A percentile compares a stretch with the other conserved stretches of the same genome.
Conservation (phyloP, 2,113 vertebrate genomes). For the Pantherophis guttatus region DNA sequence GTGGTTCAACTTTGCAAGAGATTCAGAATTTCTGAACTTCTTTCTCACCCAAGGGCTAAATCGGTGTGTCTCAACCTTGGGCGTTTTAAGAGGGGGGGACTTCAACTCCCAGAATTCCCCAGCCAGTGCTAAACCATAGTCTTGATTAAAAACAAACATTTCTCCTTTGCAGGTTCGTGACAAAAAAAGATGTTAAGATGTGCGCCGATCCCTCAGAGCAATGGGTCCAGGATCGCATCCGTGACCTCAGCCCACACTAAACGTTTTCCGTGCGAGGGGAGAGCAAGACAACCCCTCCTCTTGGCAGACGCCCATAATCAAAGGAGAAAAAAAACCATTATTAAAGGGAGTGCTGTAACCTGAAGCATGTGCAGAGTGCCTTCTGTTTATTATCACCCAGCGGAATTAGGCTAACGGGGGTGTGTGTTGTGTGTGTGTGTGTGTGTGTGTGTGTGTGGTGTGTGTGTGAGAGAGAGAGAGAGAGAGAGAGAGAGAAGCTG, state of each 20-base stretch:
- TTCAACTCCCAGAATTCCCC: too few relatives aligned
- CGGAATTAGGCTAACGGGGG: too few relatives aligned
- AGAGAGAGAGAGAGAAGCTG: neutral
- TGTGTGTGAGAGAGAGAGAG: too few relatives aligned
- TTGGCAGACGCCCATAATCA: neutral
- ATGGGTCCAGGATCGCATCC: neutral
- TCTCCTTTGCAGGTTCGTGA: neutral
- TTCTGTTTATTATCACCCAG: neutral
- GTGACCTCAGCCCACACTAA: neutral
- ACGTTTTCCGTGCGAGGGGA: accelerated
- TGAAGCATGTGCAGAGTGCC: neutral
- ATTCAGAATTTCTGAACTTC: neutral
- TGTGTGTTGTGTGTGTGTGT: too few relatives aligned
- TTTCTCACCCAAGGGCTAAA: too few relatives aligned
- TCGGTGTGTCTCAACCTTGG: too few relatives aligned
- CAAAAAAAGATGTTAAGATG: accelerated
- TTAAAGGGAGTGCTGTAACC: neutral
- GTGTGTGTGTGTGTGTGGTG: too few relatives aligned
- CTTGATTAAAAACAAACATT: neutral
- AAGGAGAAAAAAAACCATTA: neutral
- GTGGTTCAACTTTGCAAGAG: neutral
- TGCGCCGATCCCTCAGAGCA: neutral
- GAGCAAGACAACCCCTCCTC: accelerated
- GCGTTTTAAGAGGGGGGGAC: too few relatives aligned
- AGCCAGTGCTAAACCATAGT: too few relatives aligned